A percentile compares a stretch with the other conserved stretches of the same genome.
phyloP scores from a whole-genome alignment of 2,113 vertebrate species.

The Rhegmatorhina hoffmannsi region DNA sequence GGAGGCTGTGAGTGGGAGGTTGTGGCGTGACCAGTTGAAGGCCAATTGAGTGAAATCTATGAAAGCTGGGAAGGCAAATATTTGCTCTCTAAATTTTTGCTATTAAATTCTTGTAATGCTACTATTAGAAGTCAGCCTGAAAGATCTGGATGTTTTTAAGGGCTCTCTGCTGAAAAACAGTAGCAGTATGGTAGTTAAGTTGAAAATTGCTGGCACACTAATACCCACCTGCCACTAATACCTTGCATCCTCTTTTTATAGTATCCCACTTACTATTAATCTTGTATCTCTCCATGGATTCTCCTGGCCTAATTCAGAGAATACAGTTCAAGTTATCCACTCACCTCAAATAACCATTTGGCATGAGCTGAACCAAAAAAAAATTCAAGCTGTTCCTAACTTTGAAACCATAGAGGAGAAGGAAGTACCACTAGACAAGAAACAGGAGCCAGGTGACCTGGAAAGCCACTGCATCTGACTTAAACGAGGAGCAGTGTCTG shows the following conservation, averaged over 20 bases:
- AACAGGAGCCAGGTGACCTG: not conserved
- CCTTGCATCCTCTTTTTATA: not conserved
- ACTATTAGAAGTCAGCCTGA: not conserved
- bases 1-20: not conserved
- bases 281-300: not conserved
- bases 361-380: not conserved
- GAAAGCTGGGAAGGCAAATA: not conserved
- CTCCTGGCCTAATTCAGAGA: not conserved
- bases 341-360: not conserved
- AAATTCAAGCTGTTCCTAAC: not conserved
- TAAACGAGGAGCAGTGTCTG: not conserved
- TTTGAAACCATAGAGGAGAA: not conserved
- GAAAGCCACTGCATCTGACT: not conserved
- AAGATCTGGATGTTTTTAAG: not conserved
- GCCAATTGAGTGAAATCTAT: not conserved
- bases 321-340: not conserved
- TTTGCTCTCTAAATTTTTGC: not conserved
- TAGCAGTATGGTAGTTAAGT: not conserved
- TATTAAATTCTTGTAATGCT: not conserved
- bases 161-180: not conserved
- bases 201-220: not conserved
- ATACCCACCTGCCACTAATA: not conserved
- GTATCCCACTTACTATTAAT: not conserved
- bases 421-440: not conserved
- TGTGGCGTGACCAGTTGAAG: not conserved